A percentile compares a stretch with the other conserved stretches of the same genome.
Conservation (phyloP, 2,797 vertebrate genomes). For the Halcyon badia region DNA sequence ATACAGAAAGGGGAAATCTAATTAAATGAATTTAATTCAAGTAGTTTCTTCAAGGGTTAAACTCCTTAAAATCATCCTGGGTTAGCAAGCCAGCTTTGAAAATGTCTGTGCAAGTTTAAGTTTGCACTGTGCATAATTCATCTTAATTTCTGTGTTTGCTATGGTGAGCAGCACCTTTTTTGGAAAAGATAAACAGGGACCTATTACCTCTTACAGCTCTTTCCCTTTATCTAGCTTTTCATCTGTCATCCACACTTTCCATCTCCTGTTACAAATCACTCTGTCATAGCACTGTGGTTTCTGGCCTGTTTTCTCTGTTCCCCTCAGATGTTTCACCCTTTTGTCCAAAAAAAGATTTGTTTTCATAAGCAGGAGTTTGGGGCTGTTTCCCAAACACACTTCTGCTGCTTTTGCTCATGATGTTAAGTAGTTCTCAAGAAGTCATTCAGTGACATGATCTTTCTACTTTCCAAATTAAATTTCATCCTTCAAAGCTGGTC, state of each 20-base stretch:
- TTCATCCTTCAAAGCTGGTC: not conserved
- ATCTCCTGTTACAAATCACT: not conserved
- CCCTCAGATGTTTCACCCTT: not conserved
- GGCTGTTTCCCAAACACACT: not conserved
- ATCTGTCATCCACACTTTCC: not conserved
- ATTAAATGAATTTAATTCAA: not conserved
- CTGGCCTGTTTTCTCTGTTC: not conserved
- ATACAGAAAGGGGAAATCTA: not conserved
- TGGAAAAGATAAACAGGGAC: not conserved
- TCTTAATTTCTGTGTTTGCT: not conserved
- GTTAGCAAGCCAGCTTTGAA: not conserved
- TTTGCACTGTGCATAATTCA: not conserved
- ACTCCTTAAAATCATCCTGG: not conserved
- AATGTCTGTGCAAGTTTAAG: not conserved
- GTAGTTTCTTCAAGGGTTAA: not conserved
- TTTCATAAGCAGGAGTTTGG: not conserved
- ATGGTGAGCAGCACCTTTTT: not conserved
- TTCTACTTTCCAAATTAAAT: not conserved
- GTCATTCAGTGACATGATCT: not conserved
- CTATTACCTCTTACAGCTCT: not conserved
- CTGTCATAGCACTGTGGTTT: fast-evolving
- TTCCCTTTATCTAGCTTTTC: not conserved
- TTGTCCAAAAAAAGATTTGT: not conserved
- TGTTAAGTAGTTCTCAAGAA: not conserved
- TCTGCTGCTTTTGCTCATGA: not conserved